Evolutionary conservation across 2,797 vertebrate species (phyloP).

Genomic region (Molossus molossus): DNA sequence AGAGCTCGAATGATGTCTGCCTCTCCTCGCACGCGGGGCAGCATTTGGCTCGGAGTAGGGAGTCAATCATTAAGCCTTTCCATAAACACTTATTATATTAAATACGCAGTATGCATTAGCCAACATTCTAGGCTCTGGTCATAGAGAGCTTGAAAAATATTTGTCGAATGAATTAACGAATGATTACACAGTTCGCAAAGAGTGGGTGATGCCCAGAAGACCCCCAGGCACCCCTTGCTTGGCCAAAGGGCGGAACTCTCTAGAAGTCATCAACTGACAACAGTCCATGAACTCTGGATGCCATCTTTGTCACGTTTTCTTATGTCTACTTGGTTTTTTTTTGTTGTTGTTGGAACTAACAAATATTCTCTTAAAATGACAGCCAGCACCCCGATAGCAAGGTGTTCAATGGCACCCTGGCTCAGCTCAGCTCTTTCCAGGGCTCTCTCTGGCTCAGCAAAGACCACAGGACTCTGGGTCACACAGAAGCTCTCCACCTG

Average conservation of each 20-base stretch:
- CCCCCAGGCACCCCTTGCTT: not conserved
- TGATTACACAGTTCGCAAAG: not conserved
- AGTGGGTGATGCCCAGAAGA: not conserved
- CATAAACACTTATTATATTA: not conserved
- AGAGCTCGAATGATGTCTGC: too few relatives aligned
- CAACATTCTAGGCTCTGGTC: not conserved
- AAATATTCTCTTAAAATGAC: not conserved
- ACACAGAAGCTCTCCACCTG: not conserved
- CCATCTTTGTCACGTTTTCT: not conserved
- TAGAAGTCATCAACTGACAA: not conserved
- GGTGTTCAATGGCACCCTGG: not conserved
- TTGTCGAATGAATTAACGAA: conserved; percentile 19
- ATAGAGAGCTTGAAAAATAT: not conserved
- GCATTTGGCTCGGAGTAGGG: not conserved
- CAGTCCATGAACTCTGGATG: not conserved
- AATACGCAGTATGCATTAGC: not conserved
- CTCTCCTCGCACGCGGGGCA: not conserved
- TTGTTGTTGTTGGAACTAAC: not conserved
- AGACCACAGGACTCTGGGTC: fast-evolving
- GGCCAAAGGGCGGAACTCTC: not conserved
- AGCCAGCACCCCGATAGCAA: not conserved
- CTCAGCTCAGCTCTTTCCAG: not conserved
- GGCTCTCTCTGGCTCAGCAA: not conserved
- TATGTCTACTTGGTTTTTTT: not conserved
- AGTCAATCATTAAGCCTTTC: not conserved